These are phyloP conservation scores for Epizoanthus fatuus DNA, from an alignment of 92 coral and sea anemone species.

Conservation along the genomic window DNA sequence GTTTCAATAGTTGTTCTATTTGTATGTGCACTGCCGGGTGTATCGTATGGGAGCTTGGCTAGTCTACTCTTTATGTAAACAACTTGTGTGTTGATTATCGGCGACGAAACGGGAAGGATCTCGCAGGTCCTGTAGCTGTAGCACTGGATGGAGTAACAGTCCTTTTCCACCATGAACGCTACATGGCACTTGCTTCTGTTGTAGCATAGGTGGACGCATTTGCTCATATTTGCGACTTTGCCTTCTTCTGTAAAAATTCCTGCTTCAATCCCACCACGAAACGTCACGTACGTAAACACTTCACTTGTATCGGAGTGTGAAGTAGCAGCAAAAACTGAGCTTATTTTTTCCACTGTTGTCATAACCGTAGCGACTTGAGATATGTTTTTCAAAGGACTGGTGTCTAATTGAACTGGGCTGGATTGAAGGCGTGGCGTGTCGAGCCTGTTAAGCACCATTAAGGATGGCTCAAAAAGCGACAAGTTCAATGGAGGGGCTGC, in stretches of 20 bases:
- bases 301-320: conserved; percentile 57
- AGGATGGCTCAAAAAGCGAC: not conserved
- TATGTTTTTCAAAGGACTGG: not conserved
- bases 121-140: conserved; percentile 92
- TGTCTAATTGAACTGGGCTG: conserved; percentile 26
- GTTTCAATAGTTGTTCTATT: not conserved
- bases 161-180: conserved; percentile 82
- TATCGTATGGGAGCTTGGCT: conserved; percentile 60
- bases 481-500: not conserved
- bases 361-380: not conserved
- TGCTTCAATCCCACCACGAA: conserved; percentile 81
- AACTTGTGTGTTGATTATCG: conserved; percentile 70
- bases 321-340: not conserved
- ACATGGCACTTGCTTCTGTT: conserved; percentile 77
- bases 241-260: conserved; percentile 83
- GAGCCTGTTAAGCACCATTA: not conserved
- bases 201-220: conserved; percentile 80
- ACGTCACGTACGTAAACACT: conserved; percentile 78
- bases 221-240: conserved; percentile 68
- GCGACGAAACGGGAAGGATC: conserved; percentile 77
- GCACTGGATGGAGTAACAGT: conserved; percentile 90
- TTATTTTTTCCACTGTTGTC: not conserved
- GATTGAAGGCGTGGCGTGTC: conserved; percentile 26
- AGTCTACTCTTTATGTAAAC: conserved; percentile 82
- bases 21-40: conserved; percentile 26